Percentiles rank a stretch among this genome's conserved stretches.
These are phyloP conservation scores for Dasysyrphus albostriatus DNA, from an alignment of 2,888 invertebrate genomes.

Conservation along the genomic window DNA sequence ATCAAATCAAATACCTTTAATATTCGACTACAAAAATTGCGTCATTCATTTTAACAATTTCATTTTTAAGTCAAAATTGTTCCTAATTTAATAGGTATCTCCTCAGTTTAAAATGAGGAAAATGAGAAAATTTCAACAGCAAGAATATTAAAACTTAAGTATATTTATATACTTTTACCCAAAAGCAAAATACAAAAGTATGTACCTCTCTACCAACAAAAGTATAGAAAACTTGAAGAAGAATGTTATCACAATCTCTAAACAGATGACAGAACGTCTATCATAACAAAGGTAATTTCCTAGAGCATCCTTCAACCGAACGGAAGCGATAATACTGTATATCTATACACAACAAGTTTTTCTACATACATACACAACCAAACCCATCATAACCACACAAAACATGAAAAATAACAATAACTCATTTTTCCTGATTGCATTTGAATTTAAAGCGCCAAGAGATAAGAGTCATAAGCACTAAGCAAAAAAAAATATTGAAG, in stretches of 20 bases:
- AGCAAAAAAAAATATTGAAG: slow-evolving; percentile 4
- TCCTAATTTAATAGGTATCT: background rate
- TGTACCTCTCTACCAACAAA: background rate
- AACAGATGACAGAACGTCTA: slow-evolving; percentile 68
- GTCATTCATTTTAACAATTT: too few relatives aligned
- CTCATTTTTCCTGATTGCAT: slow-evolving; percentile 73
- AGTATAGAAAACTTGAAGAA: slow-evolving; percentile 21
- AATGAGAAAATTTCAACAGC: background rate
- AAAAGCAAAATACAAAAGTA: background rate
- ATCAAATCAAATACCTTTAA: too few relatives aligned
- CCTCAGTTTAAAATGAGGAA: background rate
- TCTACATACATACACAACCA: background rate
- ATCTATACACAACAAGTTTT: background rate
- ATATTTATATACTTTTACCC: background rate
- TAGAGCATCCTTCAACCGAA: slow-evolving; percentile 49
- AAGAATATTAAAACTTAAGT: background rate
- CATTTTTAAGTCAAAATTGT: too few relatives aligned
- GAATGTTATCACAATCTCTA: slow-evolving; percentile 60
- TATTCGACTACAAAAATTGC: too few relatives aligned
- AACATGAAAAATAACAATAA: slow-evolving; percentile 67
- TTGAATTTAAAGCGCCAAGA: slow-evolving; percentile 70
- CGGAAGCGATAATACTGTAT: slow-evolving; percentile 49
- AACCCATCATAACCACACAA: slow-evolving; percentile 14
- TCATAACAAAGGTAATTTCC: slow-evolving; percentile 71
- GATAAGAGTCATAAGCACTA: slow-evolving; percentile 51